phyloP scores from a whole-genome alignment of 2,888 invertebrate genomes.

The Cantharis lateralis region DNA sequence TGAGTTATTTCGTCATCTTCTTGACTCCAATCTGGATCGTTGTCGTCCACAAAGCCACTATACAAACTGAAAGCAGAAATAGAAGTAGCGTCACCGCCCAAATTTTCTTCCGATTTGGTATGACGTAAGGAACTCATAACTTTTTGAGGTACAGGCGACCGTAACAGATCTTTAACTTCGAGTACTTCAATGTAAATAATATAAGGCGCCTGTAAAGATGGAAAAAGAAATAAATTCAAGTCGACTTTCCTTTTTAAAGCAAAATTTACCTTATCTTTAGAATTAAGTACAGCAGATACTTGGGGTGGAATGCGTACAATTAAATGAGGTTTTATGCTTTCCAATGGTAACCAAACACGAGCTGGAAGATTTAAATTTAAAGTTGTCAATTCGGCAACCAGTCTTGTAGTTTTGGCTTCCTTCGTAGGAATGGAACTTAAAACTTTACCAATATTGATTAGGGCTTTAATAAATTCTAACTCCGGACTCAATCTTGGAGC shows the following conservation, averaged over 20 bases:
- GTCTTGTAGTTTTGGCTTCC: slow-evolving; percentile 89
- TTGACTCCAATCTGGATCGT: slow-evolving; percentile 85
- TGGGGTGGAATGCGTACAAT: slow-evolving; percentile 96
- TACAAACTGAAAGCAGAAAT: slow-evolving; percentile 61
- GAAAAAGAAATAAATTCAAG: slow-evolving; percentile 25
- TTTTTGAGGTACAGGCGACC: slow-evolving; percentile 88
- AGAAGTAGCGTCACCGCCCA: slow-evolving; percentile 58
- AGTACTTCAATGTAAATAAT: slow-evolving; percentile 97
- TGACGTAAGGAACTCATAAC: slow-evolving; percentile 85
- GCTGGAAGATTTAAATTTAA: slow-evolving; percentile 97
- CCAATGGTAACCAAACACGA: slow-evolving; percentile 95
- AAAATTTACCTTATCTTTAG: slow-evolving; percentile 85
- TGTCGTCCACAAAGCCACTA: slow-evolving; percentile 59
- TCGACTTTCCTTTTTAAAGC: not conserved
- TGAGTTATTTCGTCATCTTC: slow-evolving; percentile 93
- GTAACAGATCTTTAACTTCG: slow-evolving; percentile 81
- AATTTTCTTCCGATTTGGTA: slow-evolving; percentile 93
- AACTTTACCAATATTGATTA: slow-evolving; percentile 84
- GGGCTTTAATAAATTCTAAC: slow-evolving; percentile 84
- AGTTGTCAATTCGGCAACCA: slow-evolving; percentile 90
- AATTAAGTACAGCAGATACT: slow-evolving; percentile 96
- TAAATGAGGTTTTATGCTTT: slow-evolving; percentile 83
- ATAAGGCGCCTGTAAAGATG: slow-evolving; percentile 84
- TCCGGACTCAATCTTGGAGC: slow-evolving; percentile 84
- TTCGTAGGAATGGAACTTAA: slow-evolving; percentile 82